Base-by-base conservation (phyloP, 2,888 invertebrate species). In the Biston stratarius region DNA sequence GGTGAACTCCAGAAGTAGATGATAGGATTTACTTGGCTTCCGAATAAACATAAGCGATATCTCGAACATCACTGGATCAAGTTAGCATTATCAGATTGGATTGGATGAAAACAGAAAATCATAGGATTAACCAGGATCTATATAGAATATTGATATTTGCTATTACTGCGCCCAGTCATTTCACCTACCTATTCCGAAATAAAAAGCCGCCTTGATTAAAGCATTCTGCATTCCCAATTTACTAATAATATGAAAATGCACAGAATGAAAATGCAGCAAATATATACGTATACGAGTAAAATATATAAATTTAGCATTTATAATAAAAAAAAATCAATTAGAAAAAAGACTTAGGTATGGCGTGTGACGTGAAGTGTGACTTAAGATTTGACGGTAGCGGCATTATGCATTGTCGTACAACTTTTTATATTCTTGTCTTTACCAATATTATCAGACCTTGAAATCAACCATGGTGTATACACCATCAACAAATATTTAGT, bases 1-100 rank as follows among this genome's bases (percentile, higher is more conserved):
- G 40, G 24, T 56, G 34, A 58, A 59, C 47, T 56, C 51, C 9
- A 56, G 56, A 62, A 56, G 58, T 66, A 42, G 48, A 63, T 58
- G 51, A 65, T 61, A 45, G 52, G 38, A 48, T 42, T 55, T 14
- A 59, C 53, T 51, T 53, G 48, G 56, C 55, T 44, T 48, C 58
- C 49, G 58, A 52, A 64, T 24, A 47, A 36, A 45, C 45, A 42
- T 40, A 14, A 47, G 45, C 38, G 45, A 47, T 45, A 44, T 56
- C 56, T 33, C 9, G 8, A 40, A 42, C 11, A 42, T 24, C 24
- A 24, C 24, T 24, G 24, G 24, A 24, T 24, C 24, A 24, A 24
- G 3, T 24, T 24, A 24, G 24, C 24, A 24, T 24, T 24, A 24
- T 24, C 1, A 3, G 24, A 24, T 24, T 24, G 24, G 24, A 24